Conservation (phyloP, 2,797 vertebrate species). For the Anguilla anguilla region DNA sequence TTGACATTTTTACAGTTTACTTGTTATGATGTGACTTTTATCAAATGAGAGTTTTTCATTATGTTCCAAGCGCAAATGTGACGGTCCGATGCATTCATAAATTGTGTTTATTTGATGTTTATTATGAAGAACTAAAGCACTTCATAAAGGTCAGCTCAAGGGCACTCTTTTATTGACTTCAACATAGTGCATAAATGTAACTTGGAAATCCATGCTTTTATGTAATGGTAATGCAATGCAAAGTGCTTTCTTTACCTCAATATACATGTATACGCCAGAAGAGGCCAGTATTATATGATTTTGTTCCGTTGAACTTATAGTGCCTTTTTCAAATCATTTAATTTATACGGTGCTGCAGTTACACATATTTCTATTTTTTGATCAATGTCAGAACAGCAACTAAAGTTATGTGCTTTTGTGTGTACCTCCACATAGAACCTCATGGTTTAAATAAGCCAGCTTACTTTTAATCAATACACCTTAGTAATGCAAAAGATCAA, state of each 20-base stretch:
- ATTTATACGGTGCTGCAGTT: background rate
- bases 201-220: background rate
- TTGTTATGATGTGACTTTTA: too few relatives aligned
- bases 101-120: background rate
- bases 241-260: background rate
- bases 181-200: too few relatives aligned
- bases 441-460: background rate
- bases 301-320: background rate
- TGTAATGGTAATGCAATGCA: background rate
- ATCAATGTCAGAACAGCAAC: background rate
- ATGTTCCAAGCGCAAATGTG: too few relatives aligned
- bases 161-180: background rate
- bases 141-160: background rate
- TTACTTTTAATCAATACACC: background rate
- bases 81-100: background rate
- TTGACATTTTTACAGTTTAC: background rate
- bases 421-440: background rate
- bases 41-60: too few relatives aligned
- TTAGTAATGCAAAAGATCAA: background rate
- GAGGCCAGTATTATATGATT: background rate
- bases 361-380: background rate
- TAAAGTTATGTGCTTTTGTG: background rate
- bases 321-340: background rate
- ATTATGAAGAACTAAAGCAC: background rate
- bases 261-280: background rate